These are phyloP conservation scores for Calycopis cecrops DNA, from an alignment of 1,140 invertebrate species.

Conservation along the genomic window DNA sequence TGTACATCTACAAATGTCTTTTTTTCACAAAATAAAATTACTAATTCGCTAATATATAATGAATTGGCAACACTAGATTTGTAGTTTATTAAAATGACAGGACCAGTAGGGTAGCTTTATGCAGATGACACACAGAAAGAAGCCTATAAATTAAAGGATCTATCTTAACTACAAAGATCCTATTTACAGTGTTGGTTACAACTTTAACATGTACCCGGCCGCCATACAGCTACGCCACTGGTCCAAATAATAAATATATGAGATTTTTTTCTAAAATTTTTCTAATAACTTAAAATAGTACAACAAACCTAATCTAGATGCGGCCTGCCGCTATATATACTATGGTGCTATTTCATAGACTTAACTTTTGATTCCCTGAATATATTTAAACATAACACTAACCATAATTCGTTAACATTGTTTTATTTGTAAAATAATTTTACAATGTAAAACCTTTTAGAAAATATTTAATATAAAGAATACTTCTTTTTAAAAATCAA, in stretches of 20 bases:
- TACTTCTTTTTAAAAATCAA: constrained; percentile 1
- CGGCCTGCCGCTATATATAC: constrained; percentile 7
- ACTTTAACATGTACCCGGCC: no score
- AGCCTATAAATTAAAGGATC: no score
- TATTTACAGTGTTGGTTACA: no score
- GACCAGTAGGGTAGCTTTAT: not conserved
- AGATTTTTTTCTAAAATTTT: not conserved
- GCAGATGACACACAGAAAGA: not conserved
- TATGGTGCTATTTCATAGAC: constrained; percentile 12
- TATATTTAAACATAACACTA: constrained; percentile 4
- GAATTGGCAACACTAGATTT: not conserved
- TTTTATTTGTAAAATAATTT: constrained; percentile 1
- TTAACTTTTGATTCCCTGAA: constrained; percentile 3
- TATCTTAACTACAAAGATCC: no score
- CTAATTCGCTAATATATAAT: constrained; percentile 1
- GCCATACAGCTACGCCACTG: not conserved
- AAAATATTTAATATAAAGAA: constrained; percentile 1
- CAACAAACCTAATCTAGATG: not conserved
- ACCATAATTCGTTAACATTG: constrained; percentile 2
- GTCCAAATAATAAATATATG: not conserved
- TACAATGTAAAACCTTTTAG: constrained; percentile 7
- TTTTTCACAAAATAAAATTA: not conserved
- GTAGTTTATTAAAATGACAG: not conserved
- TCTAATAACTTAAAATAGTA: constrained; percentile 3
- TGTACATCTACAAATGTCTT: no score